phyloP scores from a whole-genome alignment of 2,797 vertebrate genomes.

The Furcifer pardalis region DNA sequence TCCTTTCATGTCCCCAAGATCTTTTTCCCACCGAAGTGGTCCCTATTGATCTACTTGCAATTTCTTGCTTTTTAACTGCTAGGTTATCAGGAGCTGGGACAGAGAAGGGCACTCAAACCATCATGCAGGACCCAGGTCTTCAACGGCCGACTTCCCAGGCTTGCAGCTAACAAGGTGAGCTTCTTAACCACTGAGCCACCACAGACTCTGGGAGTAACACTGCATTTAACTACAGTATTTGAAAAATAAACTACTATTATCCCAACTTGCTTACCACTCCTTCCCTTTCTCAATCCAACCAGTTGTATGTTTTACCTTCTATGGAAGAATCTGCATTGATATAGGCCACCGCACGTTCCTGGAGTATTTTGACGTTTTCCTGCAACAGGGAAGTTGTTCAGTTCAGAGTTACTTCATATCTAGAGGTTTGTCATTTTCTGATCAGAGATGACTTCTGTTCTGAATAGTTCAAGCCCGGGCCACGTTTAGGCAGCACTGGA shows the following conservation, averaged over 20 bases:
- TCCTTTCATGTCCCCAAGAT: no score
- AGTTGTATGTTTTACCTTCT: constrained; percentile 79
- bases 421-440: background rate
- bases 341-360: constrained; percentile 91
- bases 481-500: background rate
- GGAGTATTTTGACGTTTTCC: constrained; percentile 92
- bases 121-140: no score
- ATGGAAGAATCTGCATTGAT: constrained; percentile 95
- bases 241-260: background rate
- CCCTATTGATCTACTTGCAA: no score
- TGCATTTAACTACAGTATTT: background rate
- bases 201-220: no score
- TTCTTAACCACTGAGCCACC: no score
- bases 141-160: no score
- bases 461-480: background rate
- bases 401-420: background rate
- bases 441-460: background rate
- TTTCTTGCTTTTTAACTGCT: no score
- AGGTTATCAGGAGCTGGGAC: no score
- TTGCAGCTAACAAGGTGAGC: no score
- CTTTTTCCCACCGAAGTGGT: no score
- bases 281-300: background rate
- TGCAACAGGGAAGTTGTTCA: constrained; percentile 55
- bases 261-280: background rate
- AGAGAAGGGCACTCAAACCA: no score